These are phyloP conservation scores for Charaxes varanes DNA, from an alignment of 1,140 invertebrate genomes.

Conservation along the genomic window DNA sequence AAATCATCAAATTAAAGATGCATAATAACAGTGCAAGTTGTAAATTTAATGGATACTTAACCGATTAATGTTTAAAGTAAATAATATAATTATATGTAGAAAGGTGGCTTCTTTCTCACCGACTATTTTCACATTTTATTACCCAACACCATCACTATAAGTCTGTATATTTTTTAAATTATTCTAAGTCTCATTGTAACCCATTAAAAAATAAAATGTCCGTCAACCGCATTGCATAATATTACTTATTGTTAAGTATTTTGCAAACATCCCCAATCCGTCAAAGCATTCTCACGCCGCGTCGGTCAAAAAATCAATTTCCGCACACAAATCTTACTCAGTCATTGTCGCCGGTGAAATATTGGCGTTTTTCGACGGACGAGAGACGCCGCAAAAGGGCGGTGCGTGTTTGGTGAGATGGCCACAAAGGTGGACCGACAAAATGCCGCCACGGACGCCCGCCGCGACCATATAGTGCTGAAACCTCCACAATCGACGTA, in stretches of 20 bases:
- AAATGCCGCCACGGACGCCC: constrained; percentile 39
- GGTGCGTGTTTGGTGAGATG: constrained; percentile 28
- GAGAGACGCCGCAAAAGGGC: constrained; percentile 41
- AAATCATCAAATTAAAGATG: no score
- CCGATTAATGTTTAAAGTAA: no score
- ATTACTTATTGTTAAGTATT: constrained; percentile 21
- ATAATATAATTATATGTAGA: no score
- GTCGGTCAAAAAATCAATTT: constrained; percentile 68
- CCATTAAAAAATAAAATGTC: constrained; percentile 12
- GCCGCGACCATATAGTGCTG: constrained; percentile 53
- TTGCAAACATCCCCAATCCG: constrained; percentile 39
- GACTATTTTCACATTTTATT: no score
- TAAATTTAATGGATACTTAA: no score
- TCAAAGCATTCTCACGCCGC: constrained; percentile 62
- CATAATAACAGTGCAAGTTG: no score
- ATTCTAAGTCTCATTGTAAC: no score
- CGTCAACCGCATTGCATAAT: constrained; percentile 32
- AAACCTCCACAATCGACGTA: constrained; percentile 55
- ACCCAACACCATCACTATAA: no score
- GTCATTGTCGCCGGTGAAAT: constrained; percentile 65
- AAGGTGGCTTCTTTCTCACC: no score
- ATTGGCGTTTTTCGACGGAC: constrained; percentile 46
- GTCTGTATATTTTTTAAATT: no score
- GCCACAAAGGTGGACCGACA: constrained; percentile 39
- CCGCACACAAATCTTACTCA: constrained; percentile 64